These are phyloP conservation scores for Rhabdophis nuchalis DNA, from an alignment of 2,797 vertebrate genomes.

Conservation along the genomic window DNA sequence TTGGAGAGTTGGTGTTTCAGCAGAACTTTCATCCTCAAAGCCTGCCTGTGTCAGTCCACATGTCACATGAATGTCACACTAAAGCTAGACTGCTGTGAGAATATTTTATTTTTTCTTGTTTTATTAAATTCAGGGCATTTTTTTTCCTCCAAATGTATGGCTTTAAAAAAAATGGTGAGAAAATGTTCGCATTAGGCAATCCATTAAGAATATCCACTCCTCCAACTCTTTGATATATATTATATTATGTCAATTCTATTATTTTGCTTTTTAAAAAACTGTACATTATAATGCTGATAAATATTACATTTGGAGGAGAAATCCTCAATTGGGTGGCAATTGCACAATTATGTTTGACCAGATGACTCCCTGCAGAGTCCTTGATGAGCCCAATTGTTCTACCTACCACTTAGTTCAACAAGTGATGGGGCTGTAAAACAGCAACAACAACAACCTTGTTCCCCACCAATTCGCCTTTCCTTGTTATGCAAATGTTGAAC, in stretches of 20 bases:
- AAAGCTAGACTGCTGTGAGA: not conserved
- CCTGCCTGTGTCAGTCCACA: not conserved
- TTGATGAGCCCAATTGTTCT: not conserved
- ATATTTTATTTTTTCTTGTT: not conserved
- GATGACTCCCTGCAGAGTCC: not conserved
- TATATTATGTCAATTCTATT: not conserved
- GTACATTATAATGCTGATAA: not conserved
- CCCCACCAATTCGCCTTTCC: not conserved
- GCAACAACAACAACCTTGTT: not conserved
- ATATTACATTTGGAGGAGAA: not conserved
- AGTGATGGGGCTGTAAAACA: not conserved
- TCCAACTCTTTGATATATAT: not conserved
- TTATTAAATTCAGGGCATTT: not conserved
- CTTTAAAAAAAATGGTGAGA: not conserved
- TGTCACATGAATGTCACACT: slow-evolving; percentile 17
- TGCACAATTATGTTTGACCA: not conserved
- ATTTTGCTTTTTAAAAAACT: not conserved
- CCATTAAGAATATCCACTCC: not conserved
- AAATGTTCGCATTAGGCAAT: not conserved
- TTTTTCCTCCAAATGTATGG: not conserved
- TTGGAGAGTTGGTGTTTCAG: not conserved
- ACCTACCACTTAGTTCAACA: not conserved
- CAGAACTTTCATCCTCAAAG: not conserved
- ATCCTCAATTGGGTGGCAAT: not conserved
- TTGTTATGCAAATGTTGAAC: not conserved